phyloP scores from a whole-genome alignment of 1,140 invertebrate genomes.

The Matsumurasca onukii region DNA sequence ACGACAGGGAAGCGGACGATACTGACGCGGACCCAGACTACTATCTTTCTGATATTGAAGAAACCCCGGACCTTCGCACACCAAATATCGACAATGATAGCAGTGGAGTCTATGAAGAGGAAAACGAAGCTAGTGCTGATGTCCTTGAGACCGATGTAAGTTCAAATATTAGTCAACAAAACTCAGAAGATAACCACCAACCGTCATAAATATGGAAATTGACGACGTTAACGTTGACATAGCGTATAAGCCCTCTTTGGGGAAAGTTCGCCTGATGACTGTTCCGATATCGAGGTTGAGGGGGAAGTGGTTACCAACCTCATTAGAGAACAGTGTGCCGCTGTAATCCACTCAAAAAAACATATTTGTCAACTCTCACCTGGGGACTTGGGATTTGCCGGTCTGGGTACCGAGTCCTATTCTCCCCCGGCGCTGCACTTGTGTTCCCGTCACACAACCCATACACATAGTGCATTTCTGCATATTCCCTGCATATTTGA shows the following conservation, averaged over 20 bases:
- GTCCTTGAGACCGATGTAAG: background rate
- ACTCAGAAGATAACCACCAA: too few species aligned
- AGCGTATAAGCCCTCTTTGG: background rate
- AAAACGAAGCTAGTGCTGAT: background rate
- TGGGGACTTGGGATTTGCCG: too few species aligned
- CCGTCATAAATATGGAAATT: background rate
- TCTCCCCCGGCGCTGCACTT: too few species aligned
- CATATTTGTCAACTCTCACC: background rate
- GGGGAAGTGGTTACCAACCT: background rate
- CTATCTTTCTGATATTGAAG: background rate
- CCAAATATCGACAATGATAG: background rate
- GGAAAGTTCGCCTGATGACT: background rate
- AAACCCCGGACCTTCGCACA: background rate
- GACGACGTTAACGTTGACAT: background rate
- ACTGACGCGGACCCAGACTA: background rate
- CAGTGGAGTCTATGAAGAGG: too few species aligned
- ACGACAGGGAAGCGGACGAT: background rate
- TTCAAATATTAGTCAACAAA: too few species aligned
- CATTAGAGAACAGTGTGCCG: background rate
- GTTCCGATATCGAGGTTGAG: background rate
- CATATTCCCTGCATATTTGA: too few species aligned
- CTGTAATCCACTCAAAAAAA: background rate
- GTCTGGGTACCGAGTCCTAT: too few species aligned
- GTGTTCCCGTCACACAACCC: too few species aligned
- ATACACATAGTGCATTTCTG: too few species aligned